A percentile compares a stretch with the other conserved stretches of the same genome.
Evolutionary conservation across 2,888 invertebrate genomes (phyloP).

Genomic region (Oeneis ivallda): DNA sequence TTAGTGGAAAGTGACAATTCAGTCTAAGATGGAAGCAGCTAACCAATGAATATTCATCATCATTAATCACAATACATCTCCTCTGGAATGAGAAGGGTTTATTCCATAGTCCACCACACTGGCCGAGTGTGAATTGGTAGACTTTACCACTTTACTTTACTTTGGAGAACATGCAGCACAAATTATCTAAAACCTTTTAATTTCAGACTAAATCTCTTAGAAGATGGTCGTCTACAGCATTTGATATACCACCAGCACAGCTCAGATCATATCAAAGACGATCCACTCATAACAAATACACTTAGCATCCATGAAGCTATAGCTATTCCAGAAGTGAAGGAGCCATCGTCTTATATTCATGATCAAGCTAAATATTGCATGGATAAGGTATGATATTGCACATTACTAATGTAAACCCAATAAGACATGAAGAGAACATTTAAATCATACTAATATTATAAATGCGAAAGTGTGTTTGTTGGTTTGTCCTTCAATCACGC

Average conservation of each 20-base stretch:
- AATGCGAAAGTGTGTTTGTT: too few relatives aligned
- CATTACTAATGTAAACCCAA: neutral
- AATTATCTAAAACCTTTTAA: neutral
- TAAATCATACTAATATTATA: too few relatives aligned
- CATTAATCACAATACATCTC: too few relatives aligned
- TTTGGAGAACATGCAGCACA: neutral
- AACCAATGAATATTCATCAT: too few relatives aligned
- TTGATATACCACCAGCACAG: conserved; percentile 82
- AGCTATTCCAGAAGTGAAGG: conserved; percentile 71
- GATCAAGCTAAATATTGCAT: conserved; percentile 89
- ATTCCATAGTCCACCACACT: too few relatives aligned
- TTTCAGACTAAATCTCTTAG: conserved; percentile 83
- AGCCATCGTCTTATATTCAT: conserved; percentile 86
- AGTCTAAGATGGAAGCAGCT: too few relatives aligned
- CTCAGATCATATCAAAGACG: conserved; percentile 69
- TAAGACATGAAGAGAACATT: too few relatives aligned
- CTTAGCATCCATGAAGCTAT: conserved; percentile 64
- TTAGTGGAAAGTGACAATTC: too few relatives aligned
- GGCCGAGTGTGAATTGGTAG: too few relatives aligned
- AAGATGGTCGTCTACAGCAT: conserved; percentile 88
- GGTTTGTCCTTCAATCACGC: too few relatives aligned
- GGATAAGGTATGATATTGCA: conserved; percentile 86
- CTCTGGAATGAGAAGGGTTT: too few relatives aligned
- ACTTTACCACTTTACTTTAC: too few relatives aligned
- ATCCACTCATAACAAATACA: conserved; percentile 51